Evolutionary conservation across 2,797 vertebrate species (phyloP).

Genomic region (Rallus crepitans): DNA sequence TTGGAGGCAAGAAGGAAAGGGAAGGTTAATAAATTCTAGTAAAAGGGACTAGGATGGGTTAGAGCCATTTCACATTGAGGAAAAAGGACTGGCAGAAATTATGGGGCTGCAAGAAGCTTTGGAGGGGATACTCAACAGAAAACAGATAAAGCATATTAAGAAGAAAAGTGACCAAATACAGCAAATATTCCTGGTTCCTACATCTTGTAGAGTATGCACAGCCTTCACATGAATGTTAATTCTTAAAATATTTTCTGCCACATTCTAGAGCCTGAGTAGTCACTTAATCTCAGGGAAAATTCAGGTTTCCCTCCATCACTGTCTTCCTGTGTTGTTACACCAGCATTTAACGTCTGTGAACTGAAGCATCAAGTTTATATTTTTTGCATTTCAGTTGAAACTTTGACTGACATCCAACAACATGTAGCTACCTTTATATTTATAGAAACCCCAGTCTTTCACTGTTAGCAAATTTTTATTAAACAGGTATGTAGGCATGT

Average conservation of each 20-base stretch:
- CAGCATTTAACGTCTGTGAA: background rate
- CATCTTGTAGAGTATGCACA: background rate
- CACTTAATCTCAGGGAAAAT: background rate
- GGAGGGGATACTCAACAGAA: fast-evolving
- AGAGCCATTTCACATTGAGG: background rate
- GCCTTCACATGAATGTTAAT: background rate
- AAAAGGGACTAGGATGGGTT: background rate
- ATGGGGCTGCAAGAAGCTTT: background rate
- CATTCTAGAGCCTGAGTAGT: background rate
- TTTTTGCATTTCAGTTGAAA: background rate
- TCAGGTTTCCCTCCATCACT: background rate
- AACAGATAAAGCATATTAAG: background rate
- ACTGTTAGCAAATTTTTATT: background rate
- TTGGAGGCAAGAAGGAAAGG: background rate
- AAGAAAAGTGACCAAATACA: background rate
- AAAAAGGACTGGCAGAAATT: background rate
- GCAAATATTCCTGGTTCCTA: background rate
- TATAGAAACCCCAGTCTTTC: background rate
- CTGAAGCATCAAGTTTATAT: background rate
- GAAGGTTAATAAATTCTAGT: background rate
- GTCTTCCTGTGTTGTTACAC: background rate
- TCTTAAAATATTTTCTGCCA: background rate
- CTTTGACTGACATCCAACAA: background rate
- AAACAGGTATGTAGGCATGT: background rate
- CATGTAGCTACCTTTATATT: background rate